These are phyloP conservation scores for Eclectus roratus DNA, from an alignment of 2,113 vertebrate genomes.

Conservation along the genomic window DNA sequence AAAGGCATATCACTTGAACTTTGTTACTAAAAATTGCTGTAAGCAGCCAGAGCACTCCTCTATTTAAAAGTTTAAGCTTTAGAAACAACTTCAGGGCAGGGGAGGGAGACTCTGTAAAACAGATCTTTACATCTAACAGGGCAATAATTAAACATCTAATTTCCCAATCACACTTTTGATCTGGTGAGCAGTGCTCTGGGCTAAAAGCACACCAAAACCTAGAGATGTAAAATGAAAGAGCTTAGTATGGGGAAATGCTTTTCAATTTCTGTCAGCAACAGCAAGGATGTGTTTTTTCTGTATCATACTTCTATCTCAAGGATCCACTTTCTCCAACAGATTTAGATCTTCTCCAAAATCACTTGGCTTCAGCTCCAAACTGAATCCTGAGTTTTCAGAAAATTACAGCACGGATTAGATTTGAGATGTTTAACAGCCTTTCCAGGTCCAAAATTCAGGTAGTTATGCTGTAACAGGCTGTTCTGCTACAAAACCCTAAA, in stretches of 20 bases:
- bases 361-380: conserved; percentile 2
- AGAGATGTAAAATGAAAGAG: neutral
- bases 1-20: neutral
- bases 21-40: neutral
- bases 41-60: neutral
- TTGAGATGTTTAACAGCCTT: conserved; percentile 22
- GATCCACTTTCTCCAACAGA: neutral
- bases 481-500: neutral
- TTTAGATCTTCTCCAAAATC: neutral
- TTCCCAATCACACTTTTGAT: neutral
- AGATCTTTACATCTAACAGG: neutral
- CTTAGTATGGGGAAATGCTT: neutral
- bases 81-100: neutral
- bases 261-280: neutral
- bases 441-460: neutral
- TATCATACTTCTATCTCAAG: neutral
- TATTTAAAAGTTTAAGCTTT: neutral
- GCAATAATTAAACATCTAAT: neutral
- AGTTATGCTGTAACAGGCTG: neutral
- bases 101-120: neutral
- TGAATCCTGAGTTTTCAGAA: neutral
- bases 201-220: neutral
- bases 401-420: conserved; percentile 13
- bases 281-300: neutral
- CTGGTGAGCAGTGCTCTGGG: neutral